phyloP scores from a whole-genome alignment of 2,797 vertebrate species.

The Microchirus variegatus region DNA sequence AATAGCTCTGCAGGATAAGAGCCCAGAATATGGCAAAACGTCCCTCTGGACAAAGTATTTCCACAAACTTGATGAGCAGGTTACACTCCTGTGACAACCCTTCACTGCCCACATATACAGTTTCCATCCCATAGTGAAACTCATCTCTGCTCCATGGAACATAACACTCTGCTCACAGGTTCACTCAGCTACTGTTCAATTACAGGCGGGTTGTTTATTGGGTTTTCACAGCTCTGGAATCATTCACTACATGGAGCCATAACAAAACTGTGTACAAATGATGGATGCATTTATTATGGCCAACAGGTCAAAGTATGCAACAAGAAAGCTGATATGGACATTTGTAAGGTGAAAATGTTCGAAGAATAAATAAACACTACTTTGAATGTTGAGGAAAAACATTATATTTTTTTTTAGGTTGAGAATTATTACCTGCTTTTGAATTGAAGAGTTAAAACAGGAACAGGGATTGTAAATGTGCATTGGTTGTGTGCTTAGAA shows the following conservation, averaged over 20 bases:
- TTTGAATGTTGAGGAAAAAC: too few relatives aligned
- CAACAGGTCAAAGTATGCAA: not conserved
- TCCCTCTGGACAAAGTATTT: not conserved
- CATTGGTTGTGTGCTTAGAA: too few relatives aligned
- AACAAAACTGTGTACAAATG: not conserved
- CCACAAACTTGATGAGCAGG: constrained; percentile 1
- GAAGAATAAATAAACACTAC: too few relatives aligned
- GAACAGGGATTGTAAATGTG: too few relatives aligned
- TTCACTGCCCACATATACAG: not conserved
- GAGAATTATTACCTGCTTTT: too few relatives aligned
- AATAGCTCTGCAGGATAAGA: not conserved
- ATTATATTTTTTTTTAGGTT: too few relatives aligned
- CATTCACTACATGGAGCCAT: not conserved
- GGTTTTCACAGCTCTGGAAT: not conserved
- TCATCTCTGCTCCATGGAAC: constrained; percentile 11
- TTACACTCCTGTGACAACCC: not conserved
- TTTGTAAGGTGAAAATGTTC: too few relatives aligned
- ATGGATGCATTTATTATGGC: not conserved
- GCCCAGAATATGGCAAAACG: not conserved
- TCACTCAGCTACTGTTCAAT: not conserved
- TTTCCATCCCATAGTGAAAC: not conserved
- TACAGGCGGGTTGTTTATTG: not conserved
- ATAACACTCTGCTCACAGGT: not conserved
- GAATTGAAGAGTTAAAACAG: too few relatives aligned
- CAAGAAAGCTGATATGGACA: too few relatives aligned